phyloP scores from a whole-genome alignment of 2,113 vertebrate genomes.

The Gymnorhina tibicen region DNA sequence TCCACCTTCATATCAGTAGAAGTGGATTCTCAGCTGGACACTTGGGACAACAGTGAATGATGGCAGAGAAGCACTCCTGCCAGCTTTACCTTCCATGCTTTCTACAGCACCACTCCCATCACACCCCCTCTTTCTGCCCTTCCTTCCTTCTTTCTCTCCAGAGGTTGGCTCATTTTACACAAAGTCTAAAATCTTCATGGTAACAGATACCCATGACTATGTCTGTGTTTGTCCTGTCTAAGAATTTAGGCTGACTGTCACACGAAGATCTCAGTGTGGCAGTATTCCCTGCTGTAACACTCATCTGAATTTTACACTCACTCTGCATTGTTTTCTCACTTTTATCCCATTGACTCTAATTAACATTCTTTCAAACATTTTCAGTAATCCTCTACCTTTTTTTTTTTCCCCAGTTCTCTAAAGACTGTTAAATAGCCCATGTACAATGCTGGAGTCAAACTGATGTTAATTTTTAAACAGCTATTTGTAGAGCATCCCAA shows the following conservation, averaged over 20 bases:
- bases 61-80: not conserved
- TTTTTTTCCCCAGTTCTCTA: not conserved
- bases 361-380: slow-evolving; percentile 18
- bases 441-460: not conserved
- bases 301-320: not conserved
- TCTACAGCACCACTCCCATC: not conserved
- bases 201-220: not conserved
- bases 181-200: not conserved
- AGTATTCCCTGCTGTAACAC: not conserved
- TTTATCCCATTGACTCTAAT: slow-evolving; percentile 20
- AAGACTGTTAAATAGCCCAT: not conserved
- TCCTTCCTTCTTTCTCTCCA: not conserved
- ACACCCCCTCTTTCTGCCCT: not conserved
- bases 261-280: not conserved
- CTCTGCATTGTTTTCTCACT: not conserved
- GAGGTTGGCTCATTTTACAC: not conserved
- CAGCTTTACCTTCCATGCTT: not conserved
- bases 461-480: not conserved
- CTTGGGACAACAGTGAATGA: not conserved
- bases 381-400: not conserved
- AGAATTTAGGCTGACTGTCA: not conserved
- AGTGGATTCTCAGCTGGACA: not conserved
- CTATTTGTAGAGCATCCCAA: not conserved
- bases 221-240: not conserved
- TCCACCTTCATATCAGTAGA: not conserved